phyloP scores from a whole-genome alignment of 2,888 invertebrate genomes.

The Steinernema hermaphroditum region DNA sequence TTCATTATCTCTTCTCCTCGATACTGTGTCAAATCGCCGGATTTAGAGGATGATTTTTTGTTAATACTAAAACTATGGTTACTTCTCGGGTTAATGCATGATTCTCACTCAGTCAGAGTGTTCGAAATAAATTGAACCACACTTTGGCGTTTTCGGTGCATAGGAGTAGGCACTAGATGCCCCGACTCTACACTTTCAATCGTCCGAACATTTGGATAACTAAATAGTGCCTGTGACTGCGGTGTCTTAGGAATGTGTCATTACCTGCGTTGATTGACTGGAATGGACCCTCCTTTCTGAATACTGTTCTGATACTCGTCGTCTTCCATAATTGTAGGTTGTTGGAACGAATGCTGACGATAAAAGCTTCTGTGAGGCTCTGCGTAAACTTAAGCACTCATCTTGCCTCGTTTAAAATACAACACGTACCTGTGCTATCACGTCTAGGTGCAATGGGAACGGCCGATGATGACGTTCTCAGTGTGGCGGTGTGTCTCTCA shows the following conservation, averaged over 20 bases:
- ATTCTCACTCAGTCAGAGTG: slow-evolving; percentile 30
- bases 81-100: not conserved
- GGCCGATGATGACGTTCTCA: slow-evolving; percentile 10
- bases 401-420: not conserved
- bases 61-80: slow-evolving; percentile 20
- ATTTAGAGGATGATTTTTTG: not conserved
- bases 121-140: slow-evolving; percentile 32
- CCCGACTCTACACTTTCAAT: slow-evolving; percentile 10
- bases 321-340: slow-evolving; percentile 39
- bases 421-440: not conserved
- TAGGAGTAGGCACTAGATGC: not conserved
- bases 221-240: slow-evolving; percentile 2
- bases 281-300: slow-evolving; percentile 13
- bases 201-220: slow-evolving; percentile 35
- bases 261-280: slow-evolving; percentile 3
- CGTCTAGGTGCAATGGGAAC: not conserved
- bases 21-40: slow-evolving; percentile 26
- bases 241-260: not conserved
- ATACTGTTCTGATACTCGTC: slow-evolving; percentile 35
- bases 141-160: slow-evolving; percentile 19
- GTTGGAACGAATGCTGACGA: slow-evolving; percentile 30
- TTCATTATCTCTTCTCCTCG: slow-evolving; percentile 36
- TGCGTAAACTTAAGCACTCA: not conserved
- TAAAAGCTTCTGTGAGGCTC: slow-evolving; percentile 22
- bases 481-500: slow-evolving; percentile 27